Evolutionary conservation across 2,888 invertebrate species (phyloP), one percentile per base, ranked within the genome.

Genomic region (Stegophylla sp.): DNA sequence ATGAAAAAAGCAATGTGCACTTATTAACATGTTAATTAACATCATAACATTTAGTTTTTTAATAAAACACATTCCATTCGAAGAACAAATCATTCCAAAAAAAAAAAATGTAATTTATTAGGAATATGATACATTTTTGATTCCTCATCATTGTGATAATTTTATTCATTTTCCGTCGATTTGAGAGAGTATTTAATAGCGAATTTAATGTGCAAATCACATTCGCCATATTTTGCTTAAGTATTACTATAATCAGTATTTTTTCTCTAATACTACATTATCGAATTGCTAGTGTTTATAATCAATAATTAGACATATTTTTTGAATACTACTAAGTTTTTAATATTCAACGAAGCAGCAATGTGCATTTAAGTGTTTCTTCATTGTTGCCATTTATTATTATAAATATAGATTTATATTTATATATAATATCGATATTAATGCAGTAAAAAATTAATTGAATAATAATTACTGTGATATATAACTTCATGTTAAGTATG

Each of bases 391-490:
- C 63, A 63, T 74, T 48, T 73, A 53, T 75, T 28, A 56, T 76
- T 43, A 53, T 41, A 67, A 67, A 26, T 67, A 67, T 41, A 20
- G n/a, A 41, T 64, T 26, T 53, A 66, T 64, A 75, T 61, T 41
- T 64, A 41, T 64, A n/a, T 75, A 51, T 53, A 66, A 43, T 66
- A 76, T 53, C 41, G 15, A 53, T 66, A 45, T 45, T 67, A 56
- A 67, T 67, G 9, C 77, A 67, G 67, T 67, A 67, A 56, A 67
- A 56, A n/a, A n/a, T n/a, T 26, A 67, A 45, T 77, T 45, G 43
- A 43, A 77, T 64, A 43, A 77, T 64, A 64, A 75, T 76, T 76
- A 77, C 77, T 77, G 77, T 77, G 77, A 77, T 77, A 77, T 45
- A 26, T n/a, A n/a, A n/a, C 34, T 51, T 15, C 17, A 17, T 64